Evolutionary conservation across 1,140 invertebrate species (phyloP).

Genomic region (Tetramorium simillimum): DNA sequence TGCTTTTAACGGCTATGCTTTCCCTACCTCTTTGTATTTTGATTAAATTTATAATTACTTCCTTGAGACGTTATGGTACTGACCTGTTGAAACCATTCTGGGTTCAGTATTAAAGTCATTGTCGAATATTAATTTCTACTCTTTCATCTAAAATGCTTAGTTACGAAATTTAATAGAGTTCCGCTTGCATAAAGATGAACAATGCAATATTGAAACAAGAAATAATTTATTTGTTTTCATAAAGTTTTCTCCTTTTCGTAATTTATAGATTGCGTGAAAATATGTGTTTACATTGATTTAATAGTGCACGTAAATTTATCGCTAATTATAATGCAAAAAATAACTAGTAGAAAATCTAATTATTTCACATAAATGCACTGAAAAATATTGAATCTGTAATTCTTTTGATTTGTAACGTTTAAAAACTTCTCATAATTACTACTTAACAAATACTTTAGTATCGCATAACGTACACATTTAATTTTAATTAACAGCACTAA

Average conservation of each 20-base stretch:
- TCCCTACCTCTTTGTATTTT: neutral
- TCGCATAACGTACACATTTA: neutral
- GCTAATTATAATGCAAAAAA: neutral
- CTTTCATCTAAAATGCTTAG: conserved; percentile 13
- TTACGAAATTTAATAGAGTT: neutral
- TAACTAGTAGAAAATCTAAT: neutral
- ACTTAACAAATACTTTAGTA: neutral
- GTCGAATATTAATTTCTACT: conserved; percentile 23
- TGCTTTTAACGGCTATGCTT: conserved; percentile 24
- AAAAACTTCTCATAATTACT: neutral
- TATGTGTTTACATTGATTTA: neutral
- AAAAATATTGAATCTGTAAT: neutral
- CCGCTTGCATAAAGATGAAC: neutral
- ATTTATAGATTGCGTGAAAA: neutral
- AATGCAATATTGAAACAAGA: neutral
- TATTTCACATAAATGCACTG: neutral
- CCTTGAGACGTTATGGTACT: conserved; percentile 9
- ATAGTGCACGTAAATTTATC: neutral
- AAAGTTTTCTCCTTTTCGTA: neutral
- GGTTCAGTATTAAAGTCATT: conserved; percentile 1
- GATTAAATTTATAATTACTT: conserved; percentile 51
- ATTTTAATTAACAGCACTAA: conserved; percentile 1
- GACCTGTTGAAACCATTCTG: neutral
- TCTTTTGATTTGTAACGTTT: neutral
- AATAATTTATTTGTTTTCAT: neutral